Evolutionary conservation across 35 echinoderm and acorn worm species (phyloP).

Genomic region (Acanthaster planci): DNA sequence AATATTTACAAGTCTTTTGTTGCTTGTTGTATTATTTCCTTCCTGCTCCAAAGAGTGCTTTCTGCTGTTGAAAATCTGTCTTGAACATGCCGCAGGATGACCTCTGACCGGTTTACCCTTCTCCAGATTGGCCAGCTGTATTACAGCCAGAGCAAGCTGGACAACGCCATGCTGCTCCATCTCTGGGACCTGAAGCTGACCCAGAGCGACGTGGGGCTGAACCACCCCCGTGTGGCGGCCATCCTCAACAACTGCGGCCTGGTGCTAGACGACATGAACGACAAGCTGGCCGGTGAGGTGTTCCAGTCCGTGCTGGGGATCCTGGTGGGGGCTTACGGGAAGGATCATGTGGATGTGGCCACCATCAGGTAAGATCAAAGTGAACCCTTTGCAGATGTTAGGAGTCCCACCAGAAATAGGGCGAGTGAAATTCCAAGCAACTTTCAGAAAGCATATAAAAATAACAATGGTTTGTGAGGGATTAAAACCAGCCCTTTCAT

Average conservation of each 20-base stretch:
- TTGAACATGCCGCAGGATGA: no score
- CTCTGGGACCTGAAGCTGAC: slow-evolving; percentile 78
- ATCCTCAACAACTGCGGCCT: slow-evolving; percentile 87
- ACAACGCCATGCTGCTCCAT: slow-evolving; percentile 62
- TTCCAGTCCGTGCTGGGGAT: slow-evolving; percentile 73
- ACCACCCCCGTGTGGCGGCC: slow-evolving; percentile 79
- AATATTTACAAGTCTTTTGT: no score
- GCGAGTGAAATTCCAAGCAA: no score
- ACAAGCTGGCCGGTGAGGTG: slow-evolving; percentile 50
- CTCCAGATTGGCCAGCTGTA: slow-evolving; percentile 77
- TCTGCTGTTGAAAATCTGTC: no score
- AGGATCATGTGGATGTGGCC: slow-evolving; percentile 87
- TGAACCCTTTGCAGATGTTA: no score
- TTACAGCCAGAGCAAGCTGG: slow-evolving; percentile 75
- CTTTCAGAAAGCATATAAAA: no score
- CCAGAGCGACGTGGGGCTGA: slow-evolving; percentile 62
- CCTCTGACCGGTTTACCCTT: no score
- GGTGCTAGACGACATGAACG: slow-evolving; percentile 82
- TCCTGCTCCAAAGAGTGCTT: no score
- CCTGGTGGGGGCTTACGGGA: slow-evolving; percentile 78
- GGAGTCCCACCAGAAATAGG: no score
- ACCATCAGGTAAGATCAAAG: slow-evolving; percentile 56
- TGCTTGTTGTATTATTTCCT: no score
- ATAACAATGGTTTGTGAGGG: no score
- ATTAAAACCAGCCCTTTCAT: no score